Conservation (phyloP, 2,113 vertebrate species). For the Callionymus lyra region DNA sequence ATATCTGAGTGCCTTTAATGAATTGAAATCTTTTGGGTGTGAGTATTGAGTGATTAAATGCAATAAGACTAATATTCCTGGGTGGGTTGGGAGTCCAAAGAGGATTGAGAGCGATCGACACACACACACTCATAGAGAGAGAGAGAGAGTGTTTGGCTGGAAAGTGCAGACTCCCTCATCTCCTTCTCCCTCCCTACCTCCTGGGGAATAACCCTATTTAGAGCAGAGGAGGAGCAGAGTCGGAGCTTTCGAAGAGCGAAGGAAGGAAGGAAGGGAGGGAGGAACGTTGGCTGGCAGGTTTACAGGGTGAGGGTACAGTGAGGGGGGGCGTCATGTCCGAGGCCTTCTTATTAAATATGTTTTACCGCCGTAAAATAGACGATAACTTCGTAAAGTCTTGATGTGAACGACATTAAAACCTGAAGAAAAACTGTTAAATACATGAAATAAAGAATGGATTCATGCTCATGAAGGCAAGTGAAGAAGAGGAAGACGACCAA, state of each 20-base stretch:
- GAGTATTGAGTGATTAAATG: constrained; percentile 78
- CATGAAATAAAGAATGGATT: too few relatives aligned
- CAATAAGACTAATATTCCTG: constrained; percentile 81
- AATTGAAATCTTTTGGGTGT: constrained; percentile 72
- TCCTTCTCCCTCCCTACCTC: constrained; percentile 5
- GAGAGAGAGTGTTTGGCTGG: constrained; percentile 25
- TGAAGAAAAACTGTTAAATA: too few relatives aligned
- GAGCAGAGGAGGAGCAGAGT: constrained; percentile 27
- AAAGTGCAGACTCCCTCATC: constrained; percentile 17
- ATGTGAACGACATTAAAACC: too few relatives aligned
- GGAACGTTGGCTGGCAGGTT: constrained; percentile 9
- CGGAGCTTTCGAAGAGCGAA: constrained; percentile 8
- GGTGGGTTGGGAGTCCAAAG: constrained; percentile 68
- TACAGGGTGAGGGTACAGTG: constrained; percentile 2
- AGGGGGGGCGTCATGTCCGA: neutral
- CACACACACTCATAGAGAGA: constrained; percentile 54
- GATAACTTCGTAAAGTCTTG: too few relatives aligned
- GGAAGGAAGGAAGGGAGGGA: constrained; percentile 17
- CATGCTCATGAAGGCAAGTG: too few relatives aligned
- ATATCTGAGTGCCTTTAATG: constrained; percentile 83
- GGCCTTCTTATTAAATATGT: too few relatives aligned
- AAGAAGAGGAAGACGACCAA: too few relatives aligned
- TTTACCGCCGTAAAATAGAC: too few relatives aligned
- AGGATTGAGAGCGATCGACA: too few relatives aligned
- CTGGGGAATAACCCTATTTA: constrained; percentile 38